Percentiles rank a stretch among this genome's conserved stretches.
phyloP scores from a whole-genome alignment of 2,113 vertebrate genomes.

The Chaenocephalus aceratus region DNA sequence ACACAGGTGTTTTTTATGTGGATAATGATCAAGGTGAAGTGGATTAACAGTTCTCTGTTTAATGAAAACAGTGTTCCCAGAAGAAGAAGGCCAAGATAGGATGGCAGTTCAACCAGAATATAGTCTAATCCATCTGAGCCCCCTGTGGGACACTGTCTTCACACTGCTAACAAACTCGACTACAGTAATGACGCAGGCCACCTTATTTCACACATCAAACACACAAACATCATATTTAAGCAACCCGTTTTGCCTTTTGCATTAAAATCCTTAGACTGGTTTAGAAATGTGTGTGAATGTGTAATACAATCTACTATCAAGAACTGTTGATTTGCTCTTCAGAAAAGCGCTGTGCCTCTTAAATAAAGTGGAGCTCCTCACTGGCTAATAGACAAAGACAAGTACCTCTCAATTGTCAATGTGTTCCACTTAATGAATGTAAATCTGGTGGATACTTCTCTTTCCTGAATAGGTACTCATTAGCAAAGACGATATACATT shows the following conservation, averaged over 20 bases:
- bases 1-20: conserved; percentile 3
- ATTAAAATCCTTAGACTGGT: background rate
- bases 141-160: background rate
- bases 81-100: conserved; percentile 13
- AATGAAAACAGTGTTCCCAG: conserved; percentile 43
- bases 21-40: conserved; percentile 28
- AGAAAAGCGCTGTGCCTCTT: conserved; percentile 5
- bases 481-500: background rate
- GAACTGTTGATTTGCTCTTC: conserved; percentile 32
- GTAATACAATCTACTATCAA: background rate
- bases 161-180: background rate
- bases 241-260: background rate
- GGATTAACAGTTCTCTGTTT: conserved; percentile 57
- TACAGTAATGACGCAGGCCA: background rate
- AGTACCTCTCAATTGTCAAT: conserved; percentile 11
- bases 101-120: background rate
- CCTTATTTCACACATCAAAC: background rate
- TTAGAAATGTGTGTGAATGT: conserved; percentile 2
- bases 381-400: conserved; percentile 9
- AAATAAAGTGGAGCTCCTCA: conserved; percentile 20
- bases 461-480: background rate
- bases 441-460: conserved; percentile 2
- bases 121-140: background rate
- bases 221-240: background rate
- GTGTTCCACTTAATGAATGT: background rate